phyloP scores from a whole-genome alignment of 2,113 vertebrate genomes.

The Labeo rohita region DNA sequence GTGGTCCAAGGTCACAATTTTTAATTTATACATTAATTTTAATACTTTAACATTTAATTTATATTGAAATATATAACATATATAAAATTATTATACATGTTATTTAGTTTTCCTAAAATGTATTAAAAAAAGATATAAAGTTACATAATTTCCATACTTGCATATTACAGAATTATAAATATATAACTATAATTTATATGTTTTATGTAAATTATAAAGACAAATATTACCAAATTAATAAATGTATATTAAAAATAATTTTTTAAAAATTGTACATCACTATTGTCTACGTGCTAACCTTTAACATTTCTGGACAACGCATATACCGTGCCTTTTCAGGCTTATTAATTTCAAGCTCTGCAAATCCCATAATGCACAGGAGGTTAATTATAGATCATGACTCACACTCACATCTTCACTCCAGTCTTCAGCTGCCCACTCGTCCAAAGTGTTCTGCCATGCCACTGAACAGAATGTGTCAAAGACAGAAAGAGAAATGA shows the following conservation, averaged over 20 bases:
- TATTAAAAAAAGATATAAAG: not conserved
- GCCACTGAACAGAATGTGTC: slow-evolving; percentile 72
- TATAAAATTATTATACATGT: too few species aligned
- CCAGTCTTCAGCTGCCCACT: slow-evolving; percentile 96
- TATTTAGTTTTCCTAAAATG: not conserved
- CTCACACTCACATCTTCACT: slow-evolving; percentile 90
- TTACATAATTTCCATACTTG: too few species aligned
- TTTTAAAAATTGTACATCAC: too few species aligned
- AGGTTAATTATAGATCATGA: slow-evolving; percentile 40
- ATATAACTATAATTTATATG: too few species aligned
- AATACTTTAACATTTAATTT: too few species aligned
- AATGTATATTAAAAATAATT: too few species aligned
- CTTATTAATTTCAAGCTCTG: slow-evolving; percentile 19
- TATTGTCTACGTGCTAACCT: not conserved
- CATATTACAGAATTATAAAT: not conserved
- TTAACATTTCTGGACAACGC: not conserved
- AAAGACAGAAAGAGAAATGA: slow-evolving; percentile 15
- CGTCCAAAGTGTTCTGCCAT: slow-evolving; percentile 90
- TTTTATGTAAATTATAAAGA: too few species aligned
- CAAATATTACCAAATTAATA: too few species aligned
- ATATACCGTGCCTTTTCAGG: not conserved
- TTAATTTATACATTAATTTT: too few species aligned
- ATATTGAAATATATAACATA: too few species aligned
- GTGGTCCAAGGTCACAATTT: too few species aligned
- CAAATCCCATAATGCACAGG: slow-evolving; percentile 9